Evolutionary conservation across 2,888 invertebrate genomes (phyloP).

Genomic region (Kuschelorhynchus macadamiae): DNA sequence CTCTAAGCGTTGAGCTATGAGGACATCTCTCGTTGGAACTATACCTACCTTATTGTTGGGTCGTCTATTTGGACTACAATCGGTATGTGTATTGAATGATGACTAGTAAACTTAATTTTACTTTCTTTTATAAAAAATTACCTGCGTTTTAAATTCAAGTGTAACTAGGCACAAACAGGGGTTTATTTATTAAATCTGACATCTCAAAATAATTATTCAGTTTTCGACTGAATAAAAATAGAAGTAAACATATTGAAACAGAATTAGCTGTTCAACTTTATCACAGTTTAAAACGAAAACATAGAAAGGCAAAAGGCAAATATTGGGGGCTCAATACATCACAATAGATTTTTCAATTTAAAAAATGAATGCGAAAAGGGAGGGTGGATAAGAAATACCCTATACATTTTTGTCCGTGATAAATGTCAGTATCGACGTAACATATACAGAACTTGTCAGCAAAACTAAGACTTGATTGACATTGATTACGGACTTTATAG

Average conservation of each 20-base stretch:
- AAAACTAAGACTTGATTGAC: slow-evolving; percentile 59
- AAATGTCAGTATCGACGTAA: slow-evolving; percentile 55
- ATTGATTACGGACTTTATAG: slow-evolving; percentile 57
- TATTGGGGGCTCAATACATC: slow-evolving; percentile 52
- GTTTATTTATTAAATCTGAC: background rate
- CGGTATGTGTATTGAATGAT: no score
- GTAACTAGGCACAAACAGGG: no score
- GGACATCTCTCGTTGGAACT: no score
- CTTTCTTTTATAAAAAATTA: no score
- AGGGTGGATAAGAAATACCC: slow-evolving; percentile 57
- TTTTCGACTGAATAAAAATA: background rate
- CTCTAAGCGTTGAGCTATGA: no score
- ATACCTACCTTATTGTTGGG: no score
- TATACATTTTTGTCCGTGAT: slow-evolving; percentile 55
- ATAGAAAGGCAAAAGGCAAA: slow-evolving; percentile 16
- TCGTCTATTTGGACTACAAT: no score
- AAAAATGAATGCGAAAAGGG: slow-evolving; percentile 53
- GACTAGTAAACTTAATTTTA: no score
- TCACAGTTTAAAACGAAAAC: background rate
- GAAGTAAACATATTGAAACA: background rate
- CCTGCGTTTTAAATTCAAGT: no score
- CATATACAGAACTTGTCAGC: slow-evolving; percentile 49
- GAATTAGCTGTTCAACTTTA: background rate
- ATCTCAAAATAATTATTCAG: background rate
- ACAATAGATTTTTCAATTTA: slow-evolving; percentile 56